Evolutionary conservation across 1,140 invertebrate genomes (phyloP), one percentile per base, ranked within the genome.

Genomic region (Geopemphigus sp.): DNA sequence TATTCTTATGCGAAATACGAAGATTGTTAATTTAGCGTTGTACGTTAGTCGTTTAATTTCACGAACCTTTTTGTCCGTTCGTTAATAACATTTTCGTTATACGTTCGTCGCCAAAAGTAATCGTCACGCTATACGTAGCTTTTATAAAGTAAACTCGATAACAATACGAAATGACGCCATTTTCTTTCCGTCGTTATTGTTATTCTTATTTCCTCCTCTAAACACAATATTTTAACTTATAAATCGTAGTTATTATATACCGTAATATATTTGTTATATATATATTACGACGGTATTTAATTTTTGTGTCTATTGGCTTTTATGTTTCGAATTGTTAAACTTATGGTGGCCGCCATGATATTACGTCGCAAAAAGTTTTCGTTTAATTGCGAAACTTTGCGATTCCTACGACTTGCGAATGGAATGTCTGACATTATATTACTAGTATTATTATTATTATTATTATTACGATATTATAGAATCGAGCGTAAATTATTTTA

Each of bases 331-430:
- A 45, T 14, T 39, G 19, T 12, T 66, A 22, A 12, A 6, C 32
- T n/a, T 12, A 6, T 45, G 29, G 32, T 29, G 29, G 29, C 29
- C 5, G 61, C 6, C n/a, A 39, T 11, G 29, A 29, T 32, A 63
- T 63, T 12, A 32, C 32, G 39, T 66, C 14, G 63, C n/a, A 1
- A 4, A 39, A 39, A 66, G 29, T 66, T 66, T 66, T 45, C 29
- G n/a, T 66, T 66, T 66, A 66, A 66, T 66, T 45, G 63, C 29
- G 1, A 66, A 66, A 66, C 63, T 66, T 66, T 66, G 14, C 32
- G 19, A 66, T 45, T 54, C 63, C n/a, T 1, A 12, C n/a, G 63
- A n/a, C 19, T 66, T 39, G 32, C 17, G 32, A 6, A 8, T 14
- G 47, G 29, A 66, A 66, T 45, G 63, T 45, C 32, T 22, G 19